Evolutionary conservation across 2,888 invertebrate genomes (phyloP), one percentile per base, ranked within the genome.

Genomic region (Tolmerus cingulatus): DNA sequence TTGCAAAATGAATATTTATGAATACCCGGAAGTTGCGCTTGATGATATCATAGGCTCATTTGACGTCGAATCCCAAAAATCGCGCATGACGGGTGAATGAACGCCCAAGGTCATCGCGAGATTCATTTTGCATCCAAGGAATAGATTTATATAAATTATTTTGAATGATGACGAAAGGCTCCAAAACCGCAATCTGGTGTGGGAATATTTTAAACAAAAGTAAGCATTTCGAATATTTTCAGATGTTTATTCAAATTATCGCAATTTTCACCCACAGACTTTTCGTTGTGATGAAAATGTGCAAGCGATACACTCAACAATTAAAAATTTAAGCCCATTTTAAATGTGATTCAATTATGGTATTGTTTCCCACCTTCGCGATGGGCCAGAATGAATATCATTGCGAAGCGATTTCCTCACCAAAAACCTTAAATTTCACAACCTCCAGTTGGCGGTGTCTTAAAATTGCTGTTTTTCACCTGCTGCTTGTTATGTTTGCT

Each of bases 351-450:
- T 66, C 66, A 23, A 27, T 66, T 66, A 66, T 19, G 27, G 66
- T 66, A 66, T 66, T 66, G 66, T 66, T 66, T 66, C 23, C 66
- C 23, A 23, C 12, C 27, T 12, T 66, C 27, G 12, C 27, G 9
- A 23, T 55, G 57, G 66, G 19, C 23, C n/a, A 46, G 30, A 79
- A 51, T n/a, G 51, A 79, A 12, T 51, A 40, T 46, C n/a, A 79
- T 79, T 27, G 23, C 27, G 12, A 66, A 16, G 55, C 30, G 7
- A 55, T 79, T 79, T 46, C 79, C 51, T 46, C 79, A 79, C 23
- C 8, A 78, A 66, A 51, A 79, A 51, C 55, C 51, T 79, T 79
- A 51, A 79, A 79, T 79, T 79, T 79, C 79, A 51, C 79, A 79
- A 46, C 7, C 51, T 51, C 27, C 46, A 78, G 23, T 46, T 30